Conservation (phyloP, 1,140 invertebrate genomes). For the Monomorium pharaonis region DNA sequence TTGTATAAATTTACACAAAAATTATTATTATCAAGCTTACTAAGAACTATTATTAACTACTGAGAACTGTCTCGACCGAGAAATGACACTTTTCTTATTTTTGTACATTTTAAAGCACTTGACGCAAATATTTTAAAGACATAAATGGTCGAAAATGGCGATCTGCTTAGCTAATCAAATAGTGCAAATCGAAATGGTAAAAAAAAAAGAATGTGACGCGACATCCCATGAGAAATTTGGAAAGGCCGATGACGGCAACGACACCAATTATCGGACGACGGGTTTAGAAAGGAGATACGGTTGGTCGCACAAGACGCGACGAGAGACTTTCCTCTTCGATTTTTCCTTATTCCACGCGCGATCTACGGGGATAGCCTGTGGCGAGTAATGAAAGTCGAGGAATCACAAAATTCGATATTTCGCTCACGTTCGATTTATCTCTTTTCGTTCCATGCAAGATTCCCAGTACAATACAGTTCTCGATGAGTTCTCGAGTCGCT, state of each 20-base stretch:
- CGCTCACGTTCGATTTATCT: slow-evolving; percentile 58
- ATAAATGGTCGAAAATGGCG: not conserved
- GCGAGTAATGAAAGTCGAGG: slow-evolving; percentile 53
- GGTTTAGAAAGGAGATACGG: slow-evolving; percentile 26
- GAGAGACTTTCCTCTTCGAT: slow-evolving; percentile 21
- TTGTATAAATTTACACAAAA: too few species aligned
- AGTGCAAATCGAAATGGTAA: not conserved
- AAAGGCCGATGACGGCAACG: slow-evolving; percentile 24
- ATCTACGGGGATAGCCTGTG: slow-evolving; percentile 37
- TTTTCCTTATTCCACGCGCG: slow-evolving; percentile 50
- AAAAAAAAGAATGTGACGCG: slow-evolving; percentile 6
- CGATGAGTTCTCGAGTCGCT: slow-evolving; percentile 13
- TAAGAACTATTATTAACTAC: too few species aligned
- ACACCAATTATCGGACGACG: slow-evolving; percentile 56
- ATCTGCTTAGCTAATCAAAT: slow-evolving; percentile 18
- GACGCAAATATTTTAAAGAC: too few species aligned
- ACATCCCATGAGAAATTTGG: slow-evolving; percentile 60
- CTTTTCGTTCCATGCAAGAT: slow-evolving; percentile 35
- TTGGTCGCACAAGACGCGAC: not conserved
- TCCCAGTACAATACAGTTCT: slow-evolving; percentile 25
- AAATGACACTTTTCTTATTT: too few species aligned
- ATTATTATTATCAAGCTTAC: too few species aligned
- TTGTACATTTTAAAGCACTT: not conserved
- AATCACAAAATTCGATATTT: slow-evolving; percentile 50
- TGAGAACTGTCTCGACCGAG: too few species aligned